Percentiles rank a stretch among this genome's conserved stretches.
phyloP scores from a whole-genome alignment of 2,113 vertebrate species.

The Oenanthe oenanthe region DNA sequence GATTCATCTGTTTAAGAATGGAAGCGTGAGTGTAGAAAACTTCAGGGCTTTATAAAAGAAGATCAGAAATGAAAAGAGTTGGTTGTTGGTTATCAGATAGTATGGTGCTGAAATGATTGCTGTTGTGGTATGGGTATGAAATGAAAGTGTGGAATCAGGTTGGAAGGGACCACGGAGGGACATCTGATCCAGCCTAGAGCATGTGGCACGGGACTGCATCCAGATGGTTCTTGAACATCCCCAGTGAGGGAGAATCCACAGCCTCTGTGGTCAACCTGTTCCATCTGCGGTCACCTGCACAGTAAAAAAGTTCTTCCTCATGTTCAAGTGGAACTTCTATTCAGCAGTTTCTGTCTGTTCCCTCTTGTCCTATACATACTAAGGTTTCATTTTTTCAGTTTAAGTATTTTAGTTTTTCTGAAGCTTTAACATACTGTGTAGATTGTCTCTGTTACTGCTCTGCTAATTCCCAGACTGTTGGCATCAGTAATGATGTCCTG shows the following conservation, averaged over 20 bases:
- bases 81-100: background rate
- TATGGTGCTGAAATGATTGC: background rate
- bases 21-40: background rate
- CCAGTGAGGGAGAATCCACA: background rate
- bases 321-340: background rate
- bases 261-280: background rate
- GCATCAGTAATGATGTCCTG: background rate
- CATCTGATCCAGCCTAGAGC: background rate
- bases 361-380: background rate
- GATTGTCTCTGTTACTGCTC: background rate
- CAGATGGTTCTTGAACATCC: background rate
- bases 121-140: background rate
- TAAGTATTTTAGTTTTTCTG: background rate
- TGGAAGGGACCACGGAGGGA: background rate
- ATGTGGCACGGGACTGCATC: background rate
- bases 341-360: background rate
- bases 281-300: rapidly evolving
- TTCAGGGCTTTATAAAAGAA: background rate
- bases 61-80: background rate
- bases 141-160: background rate
- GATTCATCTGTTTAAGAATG: background rate
- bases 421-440: rapidly evolving
- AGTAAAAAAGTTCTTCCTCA: background rate
- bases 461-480: background rate
- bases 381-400: background rate